Evolutionary conservation across 1,140 invertebrate species (phyloP), one percentile per base, ranked within the genome.

Genomic region (Drosophila lini): DNA sequence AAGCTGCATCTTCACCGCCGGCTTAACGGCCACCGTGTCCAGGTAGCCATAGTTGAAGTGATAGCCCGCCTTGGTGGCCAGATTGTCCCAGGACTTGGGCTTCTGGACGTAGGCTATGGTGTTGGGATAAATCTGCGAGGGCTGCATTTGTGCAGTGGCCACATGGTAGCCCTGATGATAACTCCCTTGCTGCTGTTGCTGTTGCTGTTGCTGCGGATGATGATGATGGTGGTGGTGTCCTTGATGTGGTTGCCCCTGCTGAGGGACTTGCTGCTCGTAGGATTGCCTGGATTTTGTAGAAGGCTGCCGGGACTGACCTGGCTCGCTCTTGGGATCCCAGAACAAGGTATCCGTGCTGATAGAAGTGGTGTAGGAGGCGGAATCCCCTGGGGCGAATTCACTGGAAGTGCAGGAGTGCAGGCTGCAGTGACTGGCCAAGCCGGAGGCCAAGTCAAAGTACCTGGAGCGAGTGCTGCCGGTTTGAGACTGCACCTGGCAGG

Each of bases 81-180:
- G 92, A 93, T 97, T 97, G 81, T 97, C 96, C 96, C 97, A 97
- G 0, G 96, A 97, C 85, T 97, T 97, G 5, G 96, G 96, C 82
- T 97, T 94, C 41, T 94, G 86, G 44, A 91, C 92, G 73, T 95
- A 95, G 60, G 95, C 94, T 19, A 95, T 91, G n/a, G 80, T 78
- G 25, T 91, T 80, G 22, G 86, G 86, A 63, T 90, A 91, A 31
- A 91, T 86, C 58, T 92, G 89, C 25, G 93, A 93, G 6, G 94
- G 93, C 62, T 93, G 93, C 78, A 93, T 91, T 56, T 93, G 93
- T 57, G 93, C 91, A 10, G 89, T 93, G 34, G 94, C 94, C 40
- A 94, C 85, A 47, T 93, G 94, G 16, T 92, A 91, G 31, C 83
- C 90, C 42, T 83, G 81, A 38, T 75, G 74, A 67, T 82, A 80